Conservation (phyloP, 2,888 invertebrate genomes). For the Harpalus rufipes region DNA sequence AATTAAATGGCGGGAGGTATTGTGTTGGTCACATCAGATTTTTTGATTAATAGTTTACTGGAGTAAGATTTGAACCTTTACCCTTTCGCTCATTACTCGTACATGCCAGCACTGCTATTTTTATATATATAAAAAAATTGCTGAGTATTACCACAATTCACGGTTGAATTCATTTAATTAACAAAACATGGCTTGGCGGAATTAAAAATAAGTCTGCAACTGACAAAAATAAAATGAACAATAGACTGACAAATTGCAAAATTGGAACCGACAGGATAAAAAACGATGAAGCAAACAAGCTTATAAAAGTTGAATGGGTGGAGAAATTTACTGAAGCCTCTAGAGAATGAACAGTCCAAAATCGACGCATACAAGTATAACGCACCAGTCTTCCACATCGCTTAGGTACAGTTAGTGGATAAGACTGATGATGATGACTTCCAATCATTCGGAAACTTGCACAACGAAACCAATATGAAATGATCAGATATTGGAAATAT, state of each 20-base stretch:
- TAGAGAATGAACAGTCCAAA: conserved; percentile 9
- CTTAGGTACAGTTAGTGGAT: conserved; percentile 13
- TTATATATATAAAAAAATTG: background rate
- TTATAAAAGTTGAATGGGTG: conserved; percentile 48
- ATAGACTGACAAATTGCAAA: conserved; percentile 49
- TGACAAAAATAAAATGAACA: conserved; percentile 41
- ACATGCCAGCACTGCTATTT: background rate
- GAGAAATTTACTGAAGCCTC: conserved; percentile 43
- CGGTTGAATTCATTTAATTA: conserved; percentile 14
- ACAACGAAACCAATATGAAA: background rate
- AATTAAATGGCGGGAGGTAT: too few relatives aligned
- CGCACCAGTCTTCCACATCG: background rate
- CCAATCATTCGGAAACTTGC: conserved; percentile 23
- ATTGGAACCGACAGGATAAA: conserved; percentile 45
- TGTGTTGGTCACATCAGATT: too few relatives aligned
- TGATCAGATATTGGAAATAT: background rate
- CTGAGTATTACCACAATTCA: background rate
- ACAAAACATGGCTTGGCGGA: background rate
- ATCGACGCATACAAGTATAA: conserved; percentile 1
- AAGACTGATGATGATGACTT: conserved; percentile 38
- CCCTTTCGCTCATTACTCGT: too few relatives aligned
- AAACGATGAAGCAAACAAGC: conserved; percentile 51
- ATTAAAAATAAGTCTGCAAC: conserved; percentile 25
- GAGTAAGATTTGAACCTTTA: too few relatives aligned
- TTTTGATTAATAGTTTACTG: too few relatives aligned